These are phyloP conservation scores for Phalacrocorax aristotelis DNA, from an alignment of 2,113 vertebrate species.

Conservation along the genomic window DNA sequence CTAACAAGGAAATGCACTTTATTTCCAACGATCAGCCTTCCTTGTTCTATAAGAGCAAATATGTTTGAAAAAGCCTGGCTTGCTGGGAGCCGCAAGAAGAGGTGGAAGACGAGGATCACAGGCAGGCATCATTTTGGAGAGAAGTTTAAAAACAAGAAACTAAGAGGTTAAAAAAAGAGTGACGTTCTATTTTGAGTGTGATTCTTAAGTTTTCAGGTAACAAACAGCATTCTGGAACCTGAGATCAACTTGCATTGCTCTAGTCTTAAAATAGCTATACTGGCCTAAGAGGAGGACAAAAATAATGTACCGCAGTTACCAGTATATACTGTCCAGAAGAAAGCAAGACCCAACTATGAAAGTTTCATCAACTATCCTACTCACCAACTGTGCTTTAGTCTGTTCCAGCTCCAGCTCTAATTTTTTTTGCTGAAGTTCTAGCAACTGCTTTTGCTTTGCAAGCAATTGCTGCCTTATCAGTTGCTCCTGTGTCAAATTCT, in stretches of 20 bases:
- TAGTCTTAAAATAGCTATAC: neutral
- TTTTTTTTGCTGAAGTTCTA: slow-evolving; percentile 99
- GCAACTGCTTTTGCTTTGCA: slow-evolving; percentile 96
- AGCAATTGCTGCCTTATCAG: slow-evolving; percentile 94
- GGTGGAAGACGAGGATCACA: neutral
- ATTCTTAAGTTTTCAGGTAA: neutral
- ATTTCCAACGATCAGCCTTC: neutral
- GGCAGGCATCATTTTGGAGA: neutral
- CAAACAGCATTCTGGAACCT: neutral
- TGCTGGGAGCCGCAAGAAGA: neutral
- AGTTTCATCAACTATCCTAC: slow-evolving; percentile 48
- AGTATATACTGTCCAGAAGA: neutral
- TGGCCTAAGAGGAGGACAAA: neutral
- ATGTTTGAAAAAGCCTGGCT: neutral
- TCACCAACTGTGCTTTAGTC: slow-evolving; percentile 97
- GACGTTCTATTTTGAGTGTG: neutral
- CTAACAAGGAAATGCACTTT: neutral
- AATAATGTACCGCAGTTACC: neutral
- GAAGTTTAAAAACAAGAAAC: neutral
- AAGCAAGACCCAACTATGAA: neutral
- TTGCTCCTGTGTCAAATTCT: slow-evolving; percentile 93
- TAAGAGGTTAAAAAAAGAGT: too few species aligned
- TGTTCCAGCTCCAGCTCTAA: slow-evolving; percentile 98
- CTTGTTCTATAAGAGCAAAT: neutral
- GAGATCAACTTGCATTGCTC: neutral